Percentiles rank a stretch among this genome's conserved stretches.
phyloP scores from a whole-genome alignment of 2,888 invertebrate species.

The Gibbula magus region DNA sequence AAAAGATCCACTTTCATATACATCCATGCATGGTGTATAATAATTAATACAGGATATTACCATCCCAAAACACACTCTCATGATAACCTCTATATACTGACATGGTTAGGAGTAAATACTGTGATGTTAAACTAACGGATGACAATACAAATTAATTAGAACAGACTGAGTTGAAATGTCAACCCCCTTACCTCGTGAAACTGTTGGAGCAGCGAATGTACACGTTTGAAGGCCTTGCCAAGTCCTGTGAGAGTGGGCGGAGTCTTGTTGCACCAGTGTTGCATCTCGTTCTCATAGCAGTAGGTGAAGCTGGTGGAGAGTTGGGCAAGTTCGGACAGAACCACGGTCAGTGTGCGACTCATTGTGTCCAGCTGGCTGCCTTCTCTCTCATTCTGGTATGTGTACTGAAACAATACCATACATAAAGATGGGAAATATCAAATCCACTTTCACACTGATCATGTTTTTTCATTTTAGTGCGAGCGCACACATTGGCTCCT shows the following conservation, averaged over 20 bases:
- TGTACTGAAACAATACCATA: constrained; percentile 50
- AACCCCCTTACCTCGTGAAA: constrained; percentile 55
- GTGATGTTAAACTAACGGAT: too few relatives aligned
- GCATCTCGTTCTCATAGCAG: constrained; percentile 69
- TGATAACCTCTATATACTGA: too few relatives aligned
- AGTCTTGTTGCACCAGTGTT: constrained; percentile 67
- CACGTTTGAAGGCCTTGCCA: constrained; percentile 65
- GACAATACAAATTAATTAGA: too few relatives aligned
- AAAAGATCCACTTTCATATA: too few relatives aligned
- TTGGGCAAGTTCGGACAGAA: constrained; percentile 68
- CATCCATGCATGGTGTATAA: too few relatives aligned
- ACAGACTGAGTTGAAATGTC: too few relatives aligned
- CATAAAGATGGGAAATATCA: not conserved
- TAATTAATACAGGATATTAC: too few relatives aligned
- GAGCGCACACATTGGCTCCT: too few relatives aligned
- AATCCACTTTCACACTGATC: not conserved
- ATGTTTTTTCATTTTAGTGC: not conserved
- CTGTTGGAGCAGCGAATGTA: constrained; percentile 57
- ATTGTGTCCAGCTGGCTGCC: constrained; percentile 47
- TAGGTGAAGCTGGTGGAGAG: constrained; percentile 66
- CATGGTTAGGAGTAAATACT: too few relatives aligned
- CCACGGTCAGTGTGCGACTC: constrained; percentile 56
- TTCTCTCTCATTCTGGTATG: constrained; percentile 47
- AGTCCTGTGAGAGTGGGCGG: constrained; percentile 62
- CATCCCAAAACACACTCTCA: too few relatives aligned